A percentile compares a stretch with the other conserved stretches of the same genome.
These are phyloP conservation scores for Malurus melanocephalus DNA, from an alignment of 2,113 vertebrate genomes.

Conservation along the genomic window DNA sequence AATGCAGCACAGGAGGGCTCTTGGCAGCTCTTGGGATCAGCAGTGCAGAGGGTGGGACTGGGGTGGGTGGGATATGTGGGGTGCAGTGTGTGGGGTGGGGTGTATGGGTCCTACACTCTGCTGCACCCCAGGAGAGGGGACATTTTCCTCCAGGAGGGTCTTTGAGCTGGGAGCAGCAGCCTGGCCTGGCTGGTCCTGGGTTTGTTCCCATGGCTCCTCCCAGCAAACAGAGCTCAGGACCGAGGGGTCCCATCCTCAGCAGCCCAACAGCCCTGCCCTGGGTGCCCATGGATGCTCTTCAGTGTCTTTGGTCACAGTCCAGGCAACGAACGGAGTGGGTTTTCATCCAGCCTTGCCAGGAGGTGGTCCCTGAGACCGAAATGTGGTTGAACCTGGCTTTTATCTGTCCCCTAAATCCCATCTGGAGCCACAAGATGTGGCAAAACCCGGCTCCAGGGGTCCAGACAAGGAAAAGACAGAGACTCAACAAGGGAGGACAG, in stretches of 20 bases:
- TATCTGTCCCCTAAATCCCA: background rate
- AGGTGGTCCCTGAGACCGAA: background rate
- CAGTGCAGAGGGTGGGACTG: background rate
- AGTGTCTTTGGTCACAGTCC: background rate
- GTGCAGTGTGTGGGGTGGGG: no score
- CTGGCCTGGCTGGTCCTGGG: background rate
- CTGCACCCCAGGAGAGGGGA: no score
- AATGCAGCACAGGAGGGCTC: no score
- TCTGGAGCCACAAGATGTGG: background rate
- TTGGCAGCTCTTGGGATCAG: background rate
- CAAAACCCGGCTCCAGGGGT: fast-evolving
- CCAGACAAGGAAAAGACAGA: background rate
- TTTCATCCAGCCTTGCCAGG: background rate
- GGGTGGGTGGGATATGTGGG: no score
- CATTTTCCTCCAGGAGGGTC: no score
- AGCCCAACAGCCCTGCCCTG: background rate
- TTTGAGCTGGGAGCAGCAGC: no score
- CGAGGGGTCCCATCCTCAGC: background rate
- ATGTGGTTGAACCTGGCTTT: background rate
- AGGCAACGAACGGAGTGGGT: background rate
- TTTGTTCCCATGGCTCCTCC: background rate
- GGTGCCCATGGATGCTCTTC: background rate
- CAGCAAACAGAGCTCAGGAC: background rate
- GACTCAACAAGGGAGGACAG: background rate
- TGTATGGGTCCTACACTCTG: no score